Evolutionary conservation across 1,140 invertebrate species (phyloP), one percentile per base, ranked within the genome.

Genomic region (Copidosoma floridanum): DNA sequence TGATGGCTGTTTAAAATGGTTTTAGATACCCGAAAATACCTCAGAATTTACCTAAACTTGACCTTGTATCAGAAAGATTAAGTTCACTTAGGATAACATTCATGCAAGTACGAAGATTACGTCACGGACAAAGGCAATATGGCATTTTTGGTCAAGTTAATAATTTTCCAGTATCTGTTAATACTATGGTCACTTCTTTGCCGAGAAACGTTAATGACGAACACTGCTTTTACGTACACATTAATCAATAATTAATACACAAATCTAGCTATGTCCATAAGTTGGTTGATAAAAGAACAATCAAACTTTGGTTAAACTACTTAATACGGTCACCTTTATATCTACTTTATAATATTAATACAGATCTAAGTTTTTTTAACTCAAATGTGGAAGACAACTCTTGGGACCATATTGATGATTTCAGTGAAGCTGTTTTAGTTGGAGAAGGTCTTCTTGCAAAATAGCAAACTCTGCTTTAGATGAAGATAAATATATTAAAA

Each of bases 131-230:
- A 3, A 51, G 55, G 18, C 65, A 57, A 44, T 68, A 72, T 70
- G 75, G 71, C 57, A 76, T 78, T 50, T 64, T 66, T 37, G 74
- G 71, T 8, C 72, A 77, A 72, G 65, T 76, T 50, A 73, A 76
- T 26, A 77, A 78, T 61, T 70, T 77, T 23, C 75, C 75, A 64
- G 67, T 74, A 3, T 44, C 68, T 47, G 71, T 71, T 48, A 53
- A 78, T 64, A 59, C 63, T 0, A 73, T 78, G 74, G 72, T 76
- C 48, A 68, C 70, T 65, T 61, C 47, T 21, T 73, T 78, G 61
- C 75, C 75, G 1, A 64, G 75, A 26, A 54, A 73, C 57, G 23
- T 78, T 41, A 54, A 72, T 52, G 72, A 73, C 41, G 74, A 76
- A 57, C 48, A 75, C n/a, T n/a, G n/a, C n/a, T n/a, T n/a, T n/a